A percentile compares a stretch with the other conserved stretches of the same genome.
These are phyloP conservation scores for Pelecanus crispus DNA, from an alignment of 2,113 vertebrate species.

Conservation along the genomic window DNA sequence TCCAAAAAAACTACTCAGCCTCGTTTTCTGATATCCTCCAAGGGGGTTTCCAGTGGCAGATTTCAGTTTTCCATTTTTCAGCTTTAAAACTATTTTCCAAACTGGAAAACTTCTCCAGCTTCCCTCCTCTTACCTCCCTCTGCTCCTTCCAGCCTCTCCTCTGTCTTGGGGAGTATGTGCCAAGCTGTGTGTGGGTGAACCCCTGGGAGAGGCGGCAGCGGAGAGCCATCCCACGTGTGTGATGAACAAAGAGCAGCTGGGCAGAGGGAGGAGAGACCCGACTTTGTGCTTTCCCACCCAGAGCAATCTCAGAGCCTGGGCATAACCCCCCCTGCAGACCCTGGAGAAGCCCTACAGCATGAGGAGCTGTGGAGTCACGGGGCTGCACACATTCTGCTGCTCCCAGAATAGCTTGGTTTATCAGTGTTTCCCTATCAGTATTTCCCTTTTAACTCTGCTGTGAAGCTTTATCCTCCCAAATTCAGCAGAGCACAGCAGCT, in stretches of 20 bases:
- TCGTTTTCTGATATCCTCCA: not conserved
- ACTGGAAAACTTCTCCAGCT: not conserved
- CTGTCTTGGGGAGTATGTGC: not conserved
- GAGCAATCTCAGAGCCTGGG: not conserved
- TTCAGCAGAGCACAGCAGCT: not conserved
- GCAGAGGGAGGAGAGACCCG: not conserved
- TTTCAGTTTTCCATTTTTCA: not conserved
- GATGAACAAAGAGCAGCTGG: not conserved
- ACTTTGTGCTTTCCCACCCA: not conserved
- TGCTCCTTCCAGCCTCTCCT: not conserved
- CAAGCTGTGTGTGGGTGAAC: not conserved
- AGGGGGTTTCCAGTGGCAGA: not conserved
- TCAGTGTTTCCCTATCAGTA: not conserved
- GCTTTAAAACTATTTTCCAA: not conserved
- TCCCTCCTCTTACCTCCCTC: not conserved
- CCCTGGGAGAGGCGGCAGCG: not conserved
- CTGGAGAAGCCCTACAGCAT: not conserved
- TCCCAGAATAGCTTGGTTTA: not conserved
- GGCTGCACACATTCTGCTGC: not conserved
- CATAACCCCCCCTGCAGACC: not conserved
- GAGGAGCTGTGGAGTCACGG: accelerated
- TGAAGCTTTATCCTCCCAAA: not conserved
- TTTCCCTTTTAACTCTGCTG: not conserved
- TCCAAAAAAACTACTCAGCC: conserved; percentile 2
- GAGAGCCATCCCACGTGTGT: not conserved